phyloP scores from a whole-genome alignment of 2,113 vertebrate genomes.

The Egretta garzetta region DNA sequence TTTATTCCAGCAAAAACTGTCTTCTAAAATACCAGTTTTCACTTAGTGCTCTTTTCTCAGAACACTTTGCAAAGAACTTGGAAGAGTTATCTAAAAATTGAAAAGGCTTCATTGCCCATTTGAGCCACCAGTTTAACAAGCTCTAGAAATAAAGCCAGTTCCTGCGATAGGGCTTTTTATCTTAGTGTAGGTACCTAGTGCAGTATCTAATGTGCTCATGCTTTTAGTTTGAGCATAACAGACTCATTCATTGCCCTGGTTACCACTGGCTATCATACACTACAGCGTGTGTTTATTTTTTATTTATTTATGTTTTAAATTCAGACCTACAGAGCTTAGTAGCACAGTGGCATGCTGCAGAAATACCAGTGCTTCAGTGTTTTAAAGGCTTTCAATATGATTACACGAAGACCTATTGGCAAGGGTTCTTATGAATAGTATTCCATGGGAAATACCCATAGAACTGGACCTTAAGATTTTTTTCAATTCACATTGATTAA shows the following conservation, averaged over 20 bases:
- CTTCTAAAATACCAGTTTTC: neutral
- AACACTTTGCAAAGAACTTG: neutral
- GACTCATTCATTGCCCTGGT: neutral
- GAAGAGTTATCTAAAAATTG: neutral
- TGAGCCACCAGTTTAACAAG: neutral
- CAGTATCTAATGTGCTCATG: neutral
- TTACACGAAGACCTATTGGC: neutral
- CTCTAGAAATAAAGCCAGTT: neutral
- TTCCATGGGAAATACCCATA: neutral
- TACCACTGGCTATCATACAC: neutral
- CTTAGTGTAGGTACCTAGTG: neutral
- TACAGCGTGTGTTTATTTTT: accelerated
- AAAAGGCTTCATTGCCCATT: neutral
- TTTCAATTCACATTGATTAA: neutral
- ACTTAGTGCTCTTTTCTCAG: neutral
- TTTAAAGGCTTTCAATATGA: neutral
- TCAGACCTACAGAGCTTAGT: neutral
- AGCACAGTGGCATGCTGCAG: neutral
- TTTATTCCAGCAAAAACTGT: neutral
- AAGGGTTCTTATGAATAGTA: neutral
- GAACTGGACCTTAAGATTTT: neutral
- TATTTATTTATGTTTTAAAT: neutral
- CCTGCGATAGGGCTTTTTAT: neutral
- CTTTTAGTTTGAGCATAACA: neutral
- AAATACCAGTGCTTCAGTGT: neutral